A percentile compares a stretch with the other conserved stretches of the same genome.
These are phyloP conservation scores for Resseliella maxima DNA, from an alignment of 2,888 invertebrate species.

Conservation along the genomic window DNA sequence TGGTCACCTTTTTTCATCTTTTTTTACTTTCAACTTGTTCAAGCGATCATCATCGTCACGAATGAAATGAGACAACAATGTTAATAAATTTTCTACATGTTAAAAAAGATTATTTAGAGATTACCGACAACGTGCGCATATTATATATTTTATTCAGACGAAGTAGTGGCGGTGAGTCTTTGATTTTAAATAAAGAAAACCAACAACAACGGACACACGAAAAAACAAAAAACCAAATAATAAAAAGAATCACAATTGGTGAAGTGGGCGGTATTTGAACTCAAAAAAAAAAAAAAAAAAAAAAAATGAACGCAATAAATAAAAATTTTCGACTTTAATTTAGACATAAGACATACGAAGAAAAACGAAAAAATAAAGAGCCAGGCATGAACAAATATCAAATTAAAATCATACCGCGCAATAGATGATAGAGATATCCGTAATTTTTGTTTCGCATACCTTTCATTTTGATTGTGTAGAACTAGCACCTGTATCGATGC, in stretches of 20 bases:
- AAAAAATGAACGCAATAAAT: conserved; percentile 42
- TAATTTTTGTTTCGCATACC: conserved; percentile 21
- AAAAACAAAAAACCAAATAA: neutral
- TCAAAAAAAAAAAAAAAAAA: too few relatives aligned
- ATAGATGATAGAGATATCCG: conserved; percentile 51
- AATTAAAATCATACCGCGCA: conserved; percentile 48
- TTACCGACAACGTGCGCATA: conserved; percentile 18
- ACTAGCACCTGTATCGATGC: conserved; percentile 8
- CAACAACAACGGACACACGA: conserved; percentile 20
- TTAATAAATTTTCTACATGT: conserved; percentile 53
- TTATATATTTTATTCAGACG: conserved; percentile 38
- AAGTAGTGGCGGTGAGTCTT: conserved; percentile 17
- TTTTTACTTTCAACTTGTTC: conserved; percentile 38
- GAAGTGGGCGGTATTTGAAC: conserved; percentile 53
- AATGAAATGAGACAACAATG: conserved; percentile 51
- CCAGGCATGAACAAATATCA: conserved; percentile 12
- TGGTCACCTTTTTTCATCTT: neutral
- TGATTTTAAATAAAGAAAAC: conserved; percentile 35
- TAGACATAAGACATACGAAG: neutral
- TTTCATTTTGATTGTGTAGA: neutral
- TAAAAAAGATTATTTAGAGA: conserved; percentile 51
- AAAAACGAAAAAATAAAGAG: neutral
- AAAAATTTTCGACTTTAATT: conserved; percentile 45
- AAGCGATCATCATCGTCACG: conserved; percentile 12
- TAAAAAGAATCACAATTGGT: conserved; percentile 38